Conservation (phyloP, 1,140 invertebrate species). For the Aphaenogaster ashmeadi region DNA sequence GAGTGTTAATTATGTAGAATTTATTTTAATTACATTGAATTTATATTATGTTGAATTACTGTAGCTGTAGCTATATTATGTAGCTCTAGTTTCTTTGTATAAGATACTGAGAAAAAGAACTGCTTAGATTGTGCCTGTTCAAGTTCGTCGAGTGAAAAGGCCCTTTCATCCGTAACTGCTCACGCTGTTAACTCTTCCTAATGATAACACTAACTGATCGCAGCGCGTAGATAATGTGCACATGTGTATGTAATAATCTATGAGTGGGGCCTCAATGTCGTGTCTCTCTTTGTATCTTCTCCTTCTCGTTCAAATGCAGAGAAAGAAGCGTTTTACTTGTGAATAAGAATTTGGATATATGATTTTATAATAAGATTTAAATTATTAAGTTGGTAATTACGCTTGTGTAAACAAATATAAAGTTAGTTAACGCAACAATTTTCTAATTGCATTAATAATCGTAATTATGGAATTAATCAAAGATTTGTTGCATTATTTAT, state of each 20-base stretch:
- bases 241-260: neutral
- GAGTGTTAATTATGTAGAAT: neutral
- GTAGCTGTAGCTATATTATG: neutral
- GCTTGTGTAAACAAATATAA: neutral
- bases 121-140: neutral
- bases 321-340: neutral
- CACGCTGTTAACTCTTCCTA: neutral
- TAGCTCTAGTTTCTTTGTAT: neutral
- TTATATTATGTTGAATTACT: neutral
- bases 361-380: too few species aligned
- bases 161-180: constrained; percentile 6
- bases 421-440: neutral
- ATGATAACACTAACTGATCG: constrained; percentile 4
- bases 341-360: neutral
- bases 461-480: neutral
- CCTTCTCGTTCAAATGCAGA: neutral
- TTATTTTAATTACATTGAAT: neutral
- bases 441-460: neutral
- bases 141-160: neutral
- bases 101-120: constrained; percentile 1
- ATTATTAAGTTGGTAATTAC: too few species aligned
- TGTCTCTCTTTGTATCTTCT: neutral
- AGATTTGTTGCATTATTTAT: neutral
- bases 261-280: neutral
- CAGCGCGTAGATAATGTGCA: neutral